phyloP scores from a whole-genome alignment of 2,797 vertebrate genomes.

The Lacerta bilineata region DNA sequence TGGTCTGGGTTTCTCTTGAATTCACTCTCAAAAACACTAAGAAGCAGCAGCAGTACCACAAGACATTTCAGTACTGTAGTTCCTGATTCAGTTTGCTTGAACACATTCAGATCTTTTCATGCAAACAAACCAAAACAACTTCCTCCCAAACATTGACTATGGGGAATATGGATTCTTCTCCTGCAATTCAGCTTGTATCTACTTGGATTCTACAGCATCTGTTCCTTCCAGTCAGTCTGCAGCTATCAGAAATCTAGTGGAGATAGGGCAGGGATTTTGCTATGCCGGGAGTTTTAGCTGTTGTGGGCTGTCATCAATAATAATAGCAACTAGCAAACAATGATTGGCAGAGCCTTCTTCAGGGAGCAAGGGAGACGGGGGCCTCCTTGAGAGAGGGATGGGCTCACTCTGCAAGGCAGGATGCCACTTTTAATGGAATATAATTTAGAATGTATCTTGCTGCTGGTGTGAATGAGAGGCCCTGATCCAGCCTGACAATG shows the following conservation, averaged over 20 bases:
- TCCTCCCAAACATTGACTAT: background rate
- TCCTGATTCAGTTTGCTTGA: background rate
- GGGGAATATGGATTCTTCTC: background rate
- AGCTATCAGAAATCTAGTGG: constrained; percentile 27
- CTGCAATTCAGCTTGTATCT: constrained; percentile 18
- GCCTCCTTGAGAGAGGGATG: constrained; percentile 5
- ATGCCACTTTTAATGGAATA: constrained; percentile 12
- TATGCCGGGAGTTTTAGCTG: constrained; percentile 38
- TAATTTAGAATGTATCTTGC: background rate
- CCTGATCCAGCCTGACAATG: constrained; percentile 23
- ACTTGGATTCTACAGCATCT: constrained; percentile 24
- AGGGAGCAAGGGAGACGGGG: background rate
- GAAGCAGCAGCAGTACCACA: background rate
- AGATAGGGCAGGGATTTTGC: constrained; percentile 58
- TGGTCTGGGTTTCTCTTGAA: background rate
- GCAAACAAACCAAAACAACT: background rate
- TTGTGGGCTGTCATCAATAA: constrained; percentile 67
- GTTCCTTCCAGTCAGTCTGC: constrained; percentile 5
- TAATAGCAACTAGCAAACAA: constrained; percentile 56
- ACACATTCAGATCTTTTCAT: background rate
- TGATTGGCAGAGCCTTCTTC: constrained; percentile 68
- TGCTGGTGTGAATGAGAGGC: constrained; percentile 6
- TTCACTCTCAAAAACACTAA: background rate
- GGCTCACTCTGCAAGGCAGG: background rate
- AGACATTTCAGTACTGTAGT: background rate